Evolutionary conservation across 2,888 invertebrate genomes (phyloP), one percentile per base, ranked within the genome.

Genomic region (Synanthedon formicaeformis): DNA sequence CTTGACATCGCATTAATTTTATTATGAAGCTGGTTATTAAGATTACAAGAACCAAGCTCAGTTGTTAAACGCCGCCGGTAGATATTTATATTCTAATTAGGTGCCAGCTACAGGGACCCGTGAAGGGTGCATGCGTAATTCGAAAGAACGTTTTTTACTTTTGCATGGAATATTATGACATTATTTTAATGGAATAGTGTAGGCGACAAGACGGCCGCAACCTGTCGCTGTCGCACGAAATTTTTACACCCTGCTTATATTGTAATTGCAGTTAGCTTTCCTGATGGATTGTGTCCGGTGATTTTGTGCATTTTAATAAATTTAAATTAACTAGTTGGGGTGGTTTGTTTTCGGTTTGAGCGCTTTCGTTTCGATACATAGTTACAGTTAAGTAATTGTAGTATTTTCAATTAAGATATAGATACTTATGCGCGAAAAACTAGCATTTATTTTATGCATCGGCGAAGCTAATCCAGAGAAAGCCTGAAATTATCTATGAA

Each of bases 1-100:
- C 61, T 69, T 67, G 61, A 58, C 63, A 64, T 63, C 58, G 61
- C 65, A 62, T 60, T 57, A 59, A 60, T 61, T 71, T 69, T 72
- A 62, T 61, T 51, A 58, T 60, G 58, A 66, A 65, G 64, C 66
- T 64, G 66, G 66, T 73, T 79, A 77, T 76, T 75, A 76, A 71
- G 78, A 76, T 79, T 72, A 78, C 73, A 81, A 77, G 75, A 67
- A 69, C 65, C 65, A 73, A 78, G 80, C 34, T 81, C 81, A 83
- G 80, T 77, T 73, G 71, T 70, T 78, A 74, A 81, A 78, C 73
- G 70, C 64, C 70, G 70, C 68, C 73, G 65, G 73, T 75, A 71
- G 74, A 75, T 78, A 80, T 81, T 81, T 78, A 79, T 79, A 85
- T 84, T 83, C 71, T 81, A 81, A 84, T 81, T 80, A 80, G 73